Evolutionary conservation across 1,140 invertebrate species (phyloP).

Genomic region (Panagrolaimus sp.): DNA sequence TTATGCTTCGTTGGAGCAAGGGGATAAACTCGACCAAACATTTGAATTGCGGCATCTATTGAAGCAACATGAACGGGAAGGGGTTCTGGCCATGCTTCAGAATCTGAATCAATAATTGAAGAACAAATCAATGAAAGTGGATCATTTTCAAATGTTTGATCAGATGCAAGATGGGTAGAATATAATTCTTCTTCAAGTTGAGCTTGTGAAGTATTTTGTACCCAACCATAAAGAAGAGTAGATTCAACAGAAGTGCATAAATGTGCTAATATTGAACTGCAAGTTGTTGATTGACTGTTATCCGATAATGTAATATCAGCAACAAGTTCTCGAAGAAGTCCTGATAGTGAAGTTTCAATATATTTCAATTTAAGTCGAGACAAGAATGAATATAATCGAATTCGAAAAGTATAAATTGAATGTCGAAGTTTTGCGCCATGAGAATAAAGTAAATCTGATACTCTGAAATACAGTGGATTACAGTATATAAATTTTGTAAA

Average conservation of each 20-base stretch:
- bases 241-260: conserved; percentile 74
- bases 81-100: conserved; percentile 69
- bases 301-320: conserved; percentile 92
- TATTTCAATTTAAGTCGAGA: conserved; percentile 26
- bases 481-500: not conserved
- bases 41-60: conserved; percentile 82
- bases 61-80: conserved; percentile 90
- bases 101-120: not conserved
- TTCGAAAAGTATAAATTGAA: conserved; percentile 43
- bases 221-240: conserved; percentile 62
- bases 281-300: conserved; percentile 87
- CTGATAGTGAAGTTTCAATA: conserved; percentile 53
- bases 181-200: conserved; percentile 79
- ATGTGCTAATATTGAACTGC: conserved; percentile 79
- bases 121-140: not conserved
- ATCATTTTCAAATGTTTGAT: not conserved
- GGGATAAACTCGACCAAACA: conserved; percentile 89
- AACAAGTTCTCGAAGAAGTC: conserved; percentile 71
- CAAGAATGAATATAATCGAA: conserved; percentile 50
- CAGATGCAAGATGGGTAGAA: conserved; percentile 5
- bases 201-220: conserved; percentile 85
- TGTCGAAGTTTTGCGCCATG: conserved; percentile 45
- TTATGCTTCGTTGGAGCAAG: conserved; percentile 88
- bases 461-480: conserved; percentile 1
- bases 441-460: conserved; percentile 36